Evolutionary conservation across 2,113 vertebrate species (phyloP).

Genomic region (Acanthochromis polyacanthus): DNA sequence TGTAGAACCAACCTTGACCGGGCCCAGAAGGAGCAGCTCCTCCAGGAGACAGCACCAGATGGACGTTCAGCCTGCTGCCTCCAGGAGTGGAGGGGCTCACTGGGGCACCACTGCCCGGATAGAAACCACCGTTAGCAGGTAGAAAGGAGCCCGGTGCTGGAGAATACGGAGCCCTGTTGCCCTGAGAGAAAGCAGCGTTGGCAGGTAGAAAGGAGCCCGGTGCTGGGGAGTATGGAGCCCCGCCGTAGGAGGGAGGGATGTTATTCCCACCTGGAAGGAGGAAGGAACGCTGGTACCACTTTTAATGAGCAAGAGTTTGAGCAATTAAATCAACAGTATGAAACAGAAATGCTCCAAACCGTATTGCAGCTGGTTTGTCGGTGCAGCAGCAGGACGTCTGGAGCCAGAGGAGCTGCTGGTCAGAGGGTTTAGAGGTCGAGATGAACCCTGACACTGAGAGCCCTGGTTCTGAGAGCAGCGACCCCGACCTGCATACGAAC

Average conservation of each 20-base stretch:
- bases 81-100: conserved; percentile 14
- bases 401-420: conserved; percentile 17
- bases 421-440: neutral
- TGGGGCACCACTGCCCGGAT: conserved; percentile 7
- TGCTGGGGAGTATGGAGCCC: neutral
- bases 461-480: conserved; percentile 35
- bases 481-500: neutral
- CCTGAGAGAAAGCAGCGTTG: conserved; percentile 2
- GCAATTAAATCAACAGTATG: neutral
- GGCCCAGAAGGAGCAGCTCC: conserved; percentile 10
- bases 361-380: neutral
- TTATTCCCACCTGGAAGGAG: conserved; percentile 20
- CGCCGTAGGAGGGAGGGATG: neutral
- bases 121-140: conserved; percentile 4
- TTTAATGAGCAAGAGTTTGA: neutral
- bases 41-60: conserved; percentile 18
- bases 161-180: neutral
- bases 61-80: conserved; percentile 27
- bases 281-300: neutral
- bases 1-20: conserved; percentile 35
- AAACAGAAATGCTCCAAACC: neutral
- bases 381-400: neutral
- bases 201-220: conserved; percentile 21
- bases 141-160: conserved; percentile 6
- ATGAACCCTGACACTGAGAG: conserved; percentile 16